Evolutionary conservation across 2,797 vertebrate genomes (phyloP).

Genomic region (Takifugu rubripes): DNA sequence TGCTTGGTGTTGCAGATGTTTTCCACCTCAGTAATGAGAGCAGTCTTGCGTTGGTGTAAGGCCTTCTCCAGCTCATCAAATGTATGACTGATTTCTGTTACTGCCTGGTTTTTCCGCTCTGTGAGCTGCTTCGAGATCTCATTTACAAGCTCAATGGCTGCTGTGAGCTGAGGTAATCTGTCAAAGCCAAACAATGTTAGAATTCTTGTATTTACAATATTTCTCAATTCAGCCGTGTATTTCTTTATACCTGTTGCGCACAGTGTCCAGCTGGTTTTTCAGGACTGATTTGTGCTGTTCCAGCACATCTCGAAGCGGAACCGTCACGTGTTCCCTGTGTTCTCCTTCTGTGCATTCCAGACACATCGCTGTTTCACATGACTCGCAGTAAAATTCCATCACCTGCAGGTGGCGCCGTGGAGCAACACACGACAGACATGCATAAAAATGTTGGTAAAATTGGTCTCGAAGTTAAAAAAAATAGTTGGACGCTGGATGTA

Average conservation of each 20-base stretch:
- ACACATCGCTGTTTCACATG: conserved; percentile 95
- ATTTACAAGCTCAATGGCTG: conserved; percentile 86
- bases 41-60: conserved; percentile 85
- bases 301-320: conserved; percentile 88
- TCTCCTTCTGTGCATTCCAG: conserved; percentile 90
- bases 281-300: conserved; percentile 91
- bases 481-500: not conserved
- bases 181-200: too few species aligned
- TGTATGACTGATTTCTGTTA: conserved; percentile 85
- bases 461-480: not conserved
- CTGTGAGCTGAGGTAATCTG: conserved; percentile 89
- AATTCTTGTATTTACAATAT: not conserved
- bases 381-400: conserved; percentile 97
- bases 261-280: conserved; percentile 88
- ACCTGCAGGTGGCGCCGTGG: conserved; percentile 77
- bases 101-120: conserved; percentile 84
- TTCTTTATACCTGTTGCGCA: conserved; percentile 80
- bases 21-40: conserved; percentile 87
- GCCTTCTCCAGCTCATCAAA: conserved; percentile 91
- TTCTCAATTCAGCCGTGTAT: not conserved
- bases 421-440: conserved; percentile 8
- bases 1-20: conserved; percentile 79
- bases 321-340: conserved; percentile 89
- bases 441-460: not conserved
- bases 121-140: conserved; percentile 90